Evolutionary conservation across 1,140 invertebrate genomes (phyloP).

Genomic region (Halesus radiatus): DNA sequence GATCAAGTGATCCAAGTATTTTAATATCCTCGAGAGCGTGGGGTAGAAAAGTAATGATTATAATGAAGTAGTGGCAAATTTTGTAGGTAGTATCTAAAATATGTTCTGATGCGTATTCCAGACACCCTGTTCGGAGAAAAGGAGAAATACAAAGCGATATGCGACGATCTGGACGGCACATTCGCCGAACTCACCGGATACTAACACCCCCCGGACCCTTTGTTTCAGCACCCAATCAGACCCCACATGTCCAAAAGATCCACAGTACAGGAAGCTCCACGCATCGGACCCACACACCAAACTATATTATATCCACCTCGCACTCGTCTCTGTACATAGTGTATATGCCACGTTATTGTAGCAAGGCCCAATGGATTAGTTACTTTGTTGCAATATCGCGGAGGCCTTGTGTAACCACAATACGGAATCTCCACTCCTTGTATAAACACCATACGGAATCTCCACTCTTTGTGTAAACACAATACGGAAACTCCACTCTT

Average conservation of each 20-base stretch:
- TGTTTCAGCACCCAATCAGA: slow-evolving; percentile 56
- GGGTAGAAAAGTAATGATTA: not conserved
- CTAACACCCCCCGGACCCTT: slow-evolving; percentile 69
- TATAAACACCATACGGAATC: not conserved
- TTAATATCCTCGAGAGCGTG: no score
- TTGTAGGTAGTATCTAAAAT: slow-evolving; percentile 19
- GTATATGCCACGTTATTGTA: not conserved
- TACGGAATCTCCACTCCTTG: not conserved
- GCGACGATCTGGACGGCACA: slow-evolving; percentile 98
- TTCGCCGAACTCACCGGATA: slow-evolving; percentile 90
- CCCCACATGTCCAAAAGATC: slow-evolving; percentile 41
- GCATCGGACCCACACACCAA: not conserved
- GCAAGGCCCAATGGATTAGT: not conserved
- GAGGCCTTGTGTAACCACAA: not conserved
- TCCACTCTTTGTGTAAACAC: not conserved
- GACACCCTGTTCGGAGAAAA: slow-evolving; percentile 94
- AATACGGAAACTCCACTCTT: not conserved
- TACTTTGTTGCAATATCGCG: not conserved
- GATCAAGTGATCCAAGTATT: no score
- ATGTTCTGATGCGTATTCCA: slow-evolving; percentile 71
- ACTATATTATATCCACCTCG: not conserved
- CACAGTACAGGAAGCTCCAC: slow-evolving; percentile 13
- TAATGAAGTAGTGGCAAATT: not conserved
- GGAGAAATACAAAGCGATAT: slow-evolving; percentile 96
- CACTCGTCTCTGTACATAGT: slow-evolving; percentile 8